These are phyloP conservation scores for Microcebus murinus DNA, from an alignment of 2,113 vertebrate species.

Conservation along the genomic window DNA sequence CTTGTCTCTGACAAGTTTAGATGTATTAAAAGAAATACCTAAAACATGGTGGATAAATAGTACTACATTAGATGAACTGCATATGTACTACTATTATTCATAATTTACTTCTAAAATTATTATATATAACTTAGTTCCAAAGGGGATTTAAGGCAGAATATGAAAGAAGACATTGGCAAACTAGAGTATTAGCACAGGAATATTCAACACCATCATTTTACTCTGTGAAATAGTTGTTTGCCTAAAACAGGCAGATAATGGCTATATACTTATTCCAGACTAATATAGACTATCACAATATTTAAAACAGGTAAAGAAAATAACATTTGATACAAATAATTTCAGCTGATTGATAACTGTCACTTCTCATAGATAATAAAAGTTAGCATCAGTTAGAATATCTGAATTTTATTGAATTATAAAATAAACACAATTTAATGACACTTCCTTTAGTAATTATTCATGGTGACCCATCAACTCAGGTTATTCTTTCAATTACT, in stretches of 20 bases:
- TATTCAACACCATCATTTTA: not conserved
- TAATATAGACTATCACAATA: not conserved
- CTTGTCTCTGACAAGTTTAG: not conserved
- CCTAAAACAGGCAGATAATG: not conserved
- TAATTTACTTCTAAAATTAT: slow-evolving; percentile 8
- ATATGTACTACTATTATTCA: not conserved
- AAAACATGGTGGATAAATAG: not conserved
- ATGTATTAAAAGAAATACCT: not conserved
- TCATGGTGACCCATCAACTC: not conserved
- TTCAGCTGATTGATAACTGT: not conserved
- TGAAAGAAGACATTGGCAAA: not conserved
- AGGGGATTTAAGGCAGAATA: not conserved
- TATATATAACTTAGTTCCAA: not conserved
- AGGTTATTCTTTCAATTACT: not conserved
- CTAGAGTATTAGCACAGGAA: not conserved
- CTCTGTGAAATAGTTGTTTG: not conserved
- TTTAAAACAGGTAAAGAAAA: slow-evolving; percentile 39
- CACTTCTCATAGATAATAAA: not conserved
- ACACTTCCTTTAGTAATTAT: slow-evolving; percentile 13
- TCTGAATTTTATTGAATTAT: slow-evolving; percentile 21
- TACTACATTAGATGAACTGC: not conserved
- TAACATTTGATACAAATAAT: not conserved
- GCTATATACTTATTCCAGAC: not conserved
- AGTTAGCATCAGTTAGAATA: slow-evolving; percentile 16
- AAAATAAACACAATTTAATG: slow-evolving; percentile 33